A percentile compares a stretch with the other conserved stretches of the same genome.
Conservation (phyloP, 2,888 invertebrate species). For the Gymnoscelis rufifasciata region DNA sequence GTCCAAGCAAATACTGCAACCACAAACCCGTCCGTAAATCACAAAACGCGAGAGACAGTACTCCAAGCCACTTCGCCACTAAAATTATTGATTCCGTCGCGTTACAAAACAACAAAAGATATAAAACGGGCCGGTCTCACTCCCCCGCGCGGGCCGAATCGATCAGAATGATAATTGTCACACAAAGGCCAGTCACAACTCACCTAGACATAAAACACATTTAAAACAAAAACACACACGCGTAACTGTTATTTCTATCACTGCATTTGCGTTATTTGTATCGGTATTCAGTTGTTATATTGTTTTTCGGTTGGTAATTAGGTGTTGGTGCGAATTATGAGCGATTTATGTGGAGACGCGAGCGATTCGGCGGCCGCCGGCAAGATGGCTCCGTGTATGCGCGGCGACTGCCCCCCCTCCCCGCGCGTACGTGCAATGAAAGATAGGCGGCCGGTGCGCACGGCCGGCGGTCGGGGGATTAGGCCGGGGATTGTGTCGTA, state of each 20-base stretch:
- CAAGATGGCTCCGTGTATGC: conserved; percentile 76
- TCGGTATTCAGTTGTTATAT: conserved; percentile 43
- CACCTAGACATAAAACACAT: conserved; percentile 71
- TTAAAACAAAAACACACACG: conserved; percentile 65
- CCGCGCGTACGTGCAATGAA: conserved; percentile 78
- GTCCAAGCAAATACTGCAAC: conserved; percentile 21
- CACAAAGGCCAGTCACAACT: conserved; percentile 74
- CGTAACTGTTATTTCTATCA: conserved; percentile 41
- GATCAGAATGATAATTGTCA: conserved; percentile 78
- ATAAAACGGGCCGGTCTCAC: conserved; percentile 71
- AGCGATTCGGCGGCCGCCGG: conserved; percentile 70
- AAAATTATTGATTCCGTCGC: conserved; percentile 75
- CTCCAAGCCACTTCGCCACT: conserved; percentile 54
- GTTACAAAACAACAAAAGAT: conserved; percentile 78
- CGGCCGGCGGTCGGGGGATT: conserved; percentile 43
- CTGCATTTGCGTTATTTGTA: conserved; percentile 38
- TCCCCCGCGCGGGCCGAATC: conserved; percentile 73
- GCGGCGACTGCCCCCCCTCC: conserved; percentile 63
- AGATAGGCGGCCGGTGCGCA: conserved; percentile 72
- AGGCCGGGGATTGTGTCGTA: conserved; percentile 41
- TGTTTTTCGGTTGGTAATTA: conserved; percentile 53
- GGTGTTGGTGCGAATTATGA: conserved; percentile 74
- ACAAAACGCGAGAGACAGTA: conserved; percentile 25
- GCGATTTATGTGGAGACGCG: conserved; percentile 72
- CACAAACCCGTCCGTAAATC: conserved; percentile 16